Evolutionary conservation across 2,797 vertebrate genomes (phyloP), one percentile per base, ranked within the genome.

Genomic region (Danio aesculapii): DNA sequence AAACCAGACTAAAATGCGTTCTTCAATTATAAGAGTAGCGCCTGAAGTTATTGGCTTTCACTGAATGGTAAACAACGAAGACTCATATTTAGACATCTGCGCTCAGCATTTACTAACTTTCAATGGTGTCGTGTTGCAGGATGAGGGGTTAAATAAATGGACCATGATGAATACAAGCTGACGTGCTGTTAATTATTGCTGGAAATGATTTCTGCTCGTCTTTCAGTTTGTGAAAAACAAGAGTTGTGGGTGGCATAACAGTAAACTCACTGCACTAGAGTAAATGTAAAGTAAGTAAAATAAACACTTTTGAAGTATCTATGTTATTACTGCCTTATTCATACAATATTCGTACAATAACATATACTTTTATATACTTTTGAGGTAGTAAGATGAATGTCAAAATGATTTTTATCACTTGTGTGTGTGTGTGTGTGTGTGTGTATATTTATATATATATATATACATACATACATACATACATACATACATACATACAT

Each of bases 1-100:
- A 61, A 80, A 80, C 19, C 69, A 80, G 59, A 73, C n/a, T 63
- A 46, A 55, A 64, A 80, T 81, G 61, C 58, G 70, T 46, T 64
- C 21, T 64, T 81, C 52, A 66, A 57, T 74, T 81, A 74, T n/a
- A 43, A 52, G 30, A 47, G 11, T 19, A 58, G 30, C 1, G 70
- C 78, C 61, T 8, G 8, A 8, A 81, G 78, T 81, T 66, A 57
- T 41, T 58, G 6, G 4, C n/a, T 55, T 30, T 63, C 68, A 46
- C 13, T 64, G 47, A 71, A 62, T 6, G 10, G 44, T 69, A 50
- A 49, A 78, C 64, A 55, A 21, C 44, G 58, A 53, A 52, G 62
- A 63, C 57, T 79, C 77, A 79, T 19, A 52, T 79, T 63, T 63
- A 17, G 30, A 63, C 50, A 52, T 79, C 47, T 71, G 57, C 30